Percentiles rank a stretch among this genome's conserved stretches.
These are phyloP conservation scores for Hypolimnas misippus DNA, from an alignment of 2,888 invertebrate genomes.

Conservation along the genomic window DNA sequence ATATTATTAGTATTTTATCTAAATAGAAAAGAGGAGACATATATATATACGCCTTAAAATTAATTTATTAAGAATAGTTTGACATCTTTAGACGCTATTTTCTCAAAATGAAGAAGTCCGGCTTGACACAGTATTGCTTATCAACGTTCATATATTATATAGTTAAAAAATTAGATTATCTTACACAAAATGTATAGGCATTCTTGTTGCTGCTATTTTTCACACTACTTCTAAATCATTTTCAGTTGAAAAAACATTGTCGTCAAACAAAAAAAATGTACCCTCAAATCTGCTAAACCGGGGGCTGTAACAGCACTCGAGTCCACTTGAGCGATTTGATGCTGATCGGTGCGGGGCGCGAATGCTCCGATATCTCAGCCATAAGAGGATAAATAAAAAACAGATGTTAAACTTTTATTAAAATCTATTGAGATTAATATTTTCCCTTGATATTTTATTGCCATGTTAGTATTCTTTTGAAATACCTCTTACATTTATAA, in stretches of 20 bases:
- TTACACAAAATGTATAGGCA: no score
- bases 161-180: no score
- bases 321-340: conserved; percentile 56
- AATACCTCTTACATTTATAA: no score
- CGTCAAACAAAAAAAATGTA: conserved; percentile 50
- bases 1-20: no score
- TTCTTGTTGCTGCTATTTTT: conserved; percentile 11
- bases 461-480: no score
- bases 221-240: conserved; percentile 39
- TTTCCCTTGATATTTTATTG: not conserved
- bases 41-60: no score
- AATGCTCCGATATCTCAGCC: conserved; percentile 43
- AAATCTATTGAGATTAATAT: conserved; percentile 4
- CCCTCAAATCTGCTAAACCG: conserved; percentile 55
- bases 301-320: conserved; percentile 56
- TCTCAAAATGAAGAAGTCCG: no score
- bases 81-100: no score
- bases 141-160: no score
- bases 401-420: conserved; percentile 17
- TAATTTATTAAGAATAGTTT: no score
- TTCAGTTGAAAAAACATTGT: conserved; percentile 51
- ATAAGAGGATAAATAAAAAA: conserved; percentile 32
- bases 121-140: no score
- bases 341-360: conserved; percentile 56
- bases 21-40: no score